Evolutionary conservation across 2,888 invertebrate species (phyloP).

Genomic region (Alentia gelatinosa): DNA sequence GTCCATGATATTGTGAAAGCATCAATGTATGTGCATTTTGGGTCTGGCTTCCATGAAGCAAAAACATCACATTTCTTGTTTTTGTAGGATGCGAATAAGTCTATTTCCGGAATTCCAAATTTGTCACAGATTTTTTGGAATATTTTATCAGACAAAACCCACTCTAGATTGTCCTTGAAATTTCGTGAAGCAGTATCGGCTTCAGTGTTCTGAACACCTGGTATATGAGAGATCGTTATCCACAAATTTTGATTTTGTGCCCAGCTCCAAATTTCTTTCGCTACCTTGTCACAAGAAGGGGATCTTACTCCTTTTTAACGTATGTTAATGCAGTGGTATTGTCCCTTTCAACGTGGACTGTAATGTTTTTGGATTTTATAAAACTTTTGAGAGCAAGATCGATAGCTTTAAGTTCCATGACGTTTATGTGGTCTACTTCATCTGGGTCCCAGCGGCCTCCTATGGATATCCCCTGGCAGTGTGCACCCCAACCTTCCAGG

Average conservation of each 20-base stretch:
- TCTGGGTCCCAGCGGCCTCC: not conserved
- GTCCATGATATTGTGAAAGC: not conserved
- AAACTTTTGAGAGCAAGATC: not conserved
- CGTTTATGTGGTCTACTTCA: not conserved
- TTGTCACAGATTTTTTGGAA: not conserved
- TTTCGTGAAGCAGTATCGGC: not conserved
- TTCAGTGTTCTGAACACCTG: not conserved
- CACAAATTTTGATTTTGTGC: not conserved
- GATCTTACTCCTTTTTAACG: not conserved
- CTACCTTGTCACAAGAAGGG: not conserved
- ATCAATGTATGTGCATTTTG: not conserved
- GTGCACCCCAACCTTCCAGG: conserved; percentile 18
- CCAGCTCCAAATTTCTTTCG: conserved; percentile 4
- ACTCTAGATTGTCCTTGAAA: not conserved
- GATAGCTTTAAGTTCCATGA: not conserved
- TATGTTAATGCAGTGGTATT: not conserved
- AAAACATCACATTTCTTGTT: not conserved
- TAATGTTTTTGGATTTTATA: too few relatives aligned
- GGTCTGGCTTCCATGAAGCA: not conserved
- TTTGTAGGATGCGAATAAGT: not conserved
- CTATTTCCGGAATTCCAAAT: not conserved
- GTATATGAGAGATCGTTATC: not conserved
- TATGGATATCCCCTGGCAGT: too few relatives aligned
- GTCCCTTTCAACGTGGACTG: not conserved
- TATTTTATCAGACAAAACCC: not conserved